Evolutionary conservation across 2,888 invertebrate genomes (phyloP).

Genomic region (Ectemnius cavifrons): DNA sequence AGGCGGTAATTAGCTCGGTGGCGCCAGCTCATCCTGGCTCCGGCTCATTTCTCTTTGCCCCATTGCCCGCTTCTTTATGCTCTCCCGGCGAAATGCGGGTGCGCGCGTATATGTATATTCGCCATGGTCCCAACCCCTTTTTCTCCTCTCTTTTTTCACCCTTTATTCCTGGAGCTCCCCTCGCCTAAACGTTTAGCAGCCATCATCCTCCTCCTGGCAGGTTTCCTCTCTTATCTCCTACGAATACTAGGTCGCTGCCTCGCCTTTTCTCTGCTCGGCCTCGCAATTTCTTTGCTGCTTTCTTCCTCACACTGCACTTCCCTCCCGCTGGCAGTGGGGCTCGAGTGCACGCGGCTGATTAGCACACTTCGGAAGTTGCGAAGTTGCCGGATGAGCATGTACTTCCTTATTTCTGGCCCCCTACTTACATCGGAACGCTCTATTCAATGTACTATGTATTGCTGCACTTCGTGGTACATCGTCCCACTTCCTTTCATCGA

Average conservation of each 20-base stretch:
- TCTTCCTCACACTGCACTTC: slow-evolving; percentile 15
- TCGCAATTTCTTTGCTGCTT: slow-evolving; percentile 24
- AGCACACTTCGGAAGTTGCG: neutral
- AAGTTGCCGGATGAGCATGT: neutral
- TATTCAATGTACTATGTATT: no score
- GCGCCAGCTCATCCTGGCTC: slow-evolving; percentile 57
- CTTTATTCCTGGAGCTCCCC: slow-evolving; percentile 9
- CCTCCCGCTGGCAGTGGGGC: neutral
- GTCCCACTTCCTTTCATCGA: no score
- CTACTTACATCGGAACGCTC: neutral
- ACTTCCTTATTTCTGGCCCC: neutral
- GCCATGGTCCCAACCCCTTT: slow-evolving; percentile 9
- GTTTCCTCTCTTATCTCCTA: slow-evolving; percentile 27
- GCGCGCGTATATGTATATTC: slow-evolving; percentile 31
- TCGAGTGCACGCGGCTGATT: neutral
- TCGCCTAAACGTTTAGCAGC: slow-evolving; percentile 23
- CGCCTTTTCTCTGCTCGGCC: slow-evolving; percentile 1
- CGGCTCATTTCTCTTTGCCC: slow-evolving; percentile 33
- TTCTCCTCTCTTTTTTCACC: neutral
- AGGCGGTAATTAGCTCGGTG: slow-evolving; percentile 68
- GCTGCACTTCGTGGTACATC: no score
- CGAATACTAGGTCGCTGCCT: slow-evolving; percentile 15
- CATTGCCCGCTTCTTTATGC: slow-evolving; percentile 39
- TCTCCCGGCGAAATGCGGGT: slow-evolving; percentile 20
- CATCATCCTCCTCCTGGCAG: slow-evolving; percentile 16